Percentiles rank a stretch among this genome's conserved stretches.
Conservation (phyloP, 2,888 invertebrate genomes). For the Tachystola acroxantha region DNA sequence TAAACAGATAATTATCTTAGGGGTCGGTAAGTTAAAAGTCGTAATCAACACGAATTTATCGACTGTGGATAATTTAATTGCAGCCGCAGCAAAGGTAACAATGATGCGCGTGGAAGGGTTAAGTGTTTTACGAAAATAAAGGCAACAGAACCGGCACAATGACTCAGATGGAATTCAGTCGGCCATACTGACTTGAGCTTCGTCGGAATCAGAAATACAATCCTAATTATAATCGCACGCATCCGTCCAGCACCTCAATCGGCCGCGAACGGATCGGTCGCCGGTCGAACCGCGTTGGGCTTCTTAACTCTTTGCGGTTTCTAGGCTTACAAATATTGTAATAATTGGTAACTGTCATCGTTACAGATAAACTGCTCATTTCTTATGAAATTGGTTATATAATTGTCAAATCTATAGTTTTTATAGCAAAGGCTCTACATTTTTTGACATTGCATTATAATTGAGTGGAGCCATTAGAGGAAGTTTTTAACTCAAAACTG, state of each 20-base stretch:
- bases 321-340: conserved; percentile 15
- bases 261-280: conserved; percentile 51
- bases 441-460: too few species aligned
- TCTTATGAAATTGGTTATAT: too few species aligned
- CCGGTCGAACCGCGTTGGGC: conserved; percentile 24
- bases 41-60: conserved; percentile 4
- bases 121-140: conserved; percentile 76
- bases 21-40: background rate
- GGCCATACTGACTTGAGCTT: conserved; percentile 60
- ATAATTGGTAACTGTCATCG: background rate
- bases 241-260: conserved; percentile 74
- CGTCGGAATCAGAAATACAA: conserved; percentile 78
- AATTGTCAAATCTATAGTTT: too few species aligned
- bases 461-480: too few species aligned
- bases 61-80: conserved; percentile 8
- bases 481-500: too few species aligned
- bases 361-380: background rate
- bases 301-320: conserved; percentile 19
- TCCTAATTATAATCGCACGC: conserved; percentile 78
- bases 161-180: conserved; percentile 76
- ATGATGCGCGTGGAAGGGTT: conserved; percentile 64
- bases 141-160: conserved; percentile 75
- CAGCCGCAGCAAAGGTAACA: conserved; percentile 44
- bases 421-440: too few species aligned
- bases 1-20: background rate